Base-by-base conservation (phyloP, 2,888 invertebrate genomes). In the Stegophylla sp. region DNA sequence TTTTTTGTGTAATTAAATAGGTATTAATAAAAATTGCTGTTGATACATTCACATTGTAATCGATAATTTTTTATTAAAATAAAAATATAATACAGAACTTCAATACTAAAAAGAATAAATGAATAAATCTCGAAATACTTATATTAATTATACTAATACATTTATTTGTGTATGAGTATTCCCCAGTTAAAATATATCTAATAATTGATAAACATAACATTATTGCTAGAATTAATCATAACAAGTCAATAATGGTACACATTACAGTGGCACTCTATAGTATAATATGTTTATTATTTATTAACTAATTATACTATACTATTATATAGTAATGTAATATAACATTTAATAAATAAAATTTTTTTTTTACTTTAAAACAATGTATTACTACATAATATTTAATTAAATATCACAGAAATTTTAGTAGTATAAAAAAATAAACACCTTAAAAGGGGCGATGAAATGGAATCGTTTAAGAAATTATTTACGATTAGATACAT, bases 381-480 rank as follows among this genome's bases (percentile, higher is more conserved):
- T 59, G 69, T 77, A 67, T n/a, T 66, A 74, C 45, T n/a, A n/a
- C n/a, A n/a, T n/a, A n/a, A 61, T 48, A 59, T 69, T 69, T 69
- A 69, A 74, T 69, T 77, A 69, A 74, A 77, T 77, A 77, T 77
- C 77, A 77, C 77, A 77, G 77, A 48, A 77, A 59, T 77, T 69
- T 69, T 45, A 77, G 56, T n/a, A 67, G 56, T 77, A 69, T 34
- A 69, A 77, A 77, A 74, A 61, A 69, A 34, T 15, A 61, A n/a
- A 61, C 48, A 77, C 69, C 77, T 17, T 1, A 43, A 75, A 75
- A 51, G 51, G 20, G 74, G 74, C 23, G 63, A 75, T 23, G 23
- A 75, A 75, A 75, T 75, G 74, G 63, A 75, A 75, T 75, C 28
- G 10, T 10, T 61, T 61, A 9, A 48, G n/a, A 73, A 20, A 72